Evolutionary conservation across 2,797 vertebrate genomes (phyloP), one percentile per base, ranked within the genome.

Genomic region (Australoheros facetus): DNA sequence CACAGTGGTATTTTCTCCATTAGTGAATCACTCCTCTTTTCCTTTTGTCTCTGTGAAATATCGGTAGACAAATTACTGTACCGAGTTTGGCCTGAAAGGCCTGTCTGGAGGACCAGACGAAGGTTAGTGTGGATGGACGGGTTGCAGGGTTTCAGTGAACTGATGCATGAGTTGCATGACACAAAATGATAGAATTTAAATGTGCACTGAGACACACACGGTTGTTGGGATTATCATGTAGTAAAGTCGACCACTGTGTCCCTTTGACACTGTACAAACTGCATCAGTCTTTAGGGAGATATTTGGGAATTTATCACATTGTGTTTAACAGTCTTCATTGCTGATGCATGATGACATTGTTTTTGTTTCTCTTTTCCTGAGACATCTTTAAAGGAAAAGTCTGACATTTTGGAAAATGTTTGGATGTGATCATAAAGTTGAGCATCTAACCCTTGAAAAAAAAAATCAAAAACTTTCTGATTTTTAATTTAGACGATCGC

Each of bases 1-100:
- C 71, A 7, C 39, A 37, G 79, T 56, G 60, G 21, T 32, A 5
- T 56, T 45, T 54, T 60, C 8, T 80, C 19, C 21, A 56, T 53
- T n/a, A 81, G 69, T 89, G 45, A 92, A 85, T 79, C 59, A 37
- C 73, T 85, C 51, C 80, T 59, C 58, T 85, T 81, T 71, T 73
- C 59, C 81, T 66, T 85, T 80, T 83, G 64, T 88, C 60, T 58
- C 3, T 83, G 56, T 88, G 34, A 77, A 82, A 78, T 82, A 51
- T 88, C 70, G 56, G 23, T 92, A 95, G 94, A 95, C 88, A 89
- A 95, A 94, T 94, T 92, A 94, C 91, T 93, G 86, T 91, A 73
- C 87, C 88, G 85, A 93, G 39, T 91, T 91, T 90, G 93, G 93
- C 77, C 94, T 89, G 82, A 94, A 93, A 92, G 93, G 91, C 90